Evolutionary conservation across 1,140 invertebrate species (phyloP).

Genomic region (Holotrichia oblita): DNA sequence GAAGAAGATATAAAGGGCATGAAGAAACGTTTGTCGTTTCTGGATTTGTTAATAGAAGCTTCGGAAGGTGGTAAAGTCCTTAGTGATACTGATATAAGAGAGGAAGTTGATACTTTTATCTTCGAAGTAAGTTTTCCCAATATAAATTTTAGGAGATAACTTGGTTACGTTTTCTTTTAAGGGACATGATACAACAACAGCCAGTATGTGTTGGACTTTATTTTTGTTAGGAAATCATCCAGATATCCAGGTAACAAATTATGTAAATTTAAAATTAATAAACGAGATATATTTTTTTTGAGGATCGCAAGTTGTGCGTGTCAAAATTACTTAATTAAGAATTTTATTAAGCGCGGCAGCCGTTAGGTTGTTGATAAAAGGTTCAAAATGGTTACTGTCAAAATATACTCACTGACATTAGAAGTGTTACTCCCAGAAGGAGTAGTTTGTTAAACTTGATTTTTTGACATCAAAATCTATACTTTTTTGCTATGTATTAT

Average conservation of each 20-base stretch:
- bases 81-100: conserved; percentile 71
- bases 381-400: too few relatives aligned
- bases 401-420: too few relatives aligned
- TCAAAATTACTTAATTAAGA: too few relatives aligned
- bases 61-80: conserved; percentile 66
- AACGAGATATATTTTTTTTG: too few relatives aligned
- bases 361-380: too few relatives aligned
- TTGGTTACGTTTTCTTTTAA: conserved; percentile 59
- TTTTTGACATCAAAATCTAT: too few relatives aligned
- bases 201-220: conserved; percentile 66
- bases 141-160: not conserved
- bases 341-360: too few relatives aligned
- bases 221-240: conserved; percentile 68
- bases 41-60: conserved; percentile 77
- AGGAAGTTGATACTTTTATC: conserved; percentile 80
- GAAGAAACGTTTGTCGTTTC: conserved; percentile 74
- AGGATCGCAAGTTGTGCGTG: too few relatives aligned
- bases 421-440: too few relatives aligned
- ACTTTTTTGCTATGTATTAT: too few relatives aligned
- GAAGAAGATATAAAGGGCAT: conserved; percentile 59
- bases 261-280: too few relatives aligned
- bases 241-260: conserved; percentile 70
- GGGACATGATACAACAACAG: conserved; percentile 80
- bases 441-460: too few relatives aligned
- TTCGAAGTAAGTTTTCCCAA: conserved; percentile 70